These are phyloP conservation scores for Sebastiscus tertius DNA, from an alignment of 2,797 vertebrate species.

Conservation along the genomic window DNA sequence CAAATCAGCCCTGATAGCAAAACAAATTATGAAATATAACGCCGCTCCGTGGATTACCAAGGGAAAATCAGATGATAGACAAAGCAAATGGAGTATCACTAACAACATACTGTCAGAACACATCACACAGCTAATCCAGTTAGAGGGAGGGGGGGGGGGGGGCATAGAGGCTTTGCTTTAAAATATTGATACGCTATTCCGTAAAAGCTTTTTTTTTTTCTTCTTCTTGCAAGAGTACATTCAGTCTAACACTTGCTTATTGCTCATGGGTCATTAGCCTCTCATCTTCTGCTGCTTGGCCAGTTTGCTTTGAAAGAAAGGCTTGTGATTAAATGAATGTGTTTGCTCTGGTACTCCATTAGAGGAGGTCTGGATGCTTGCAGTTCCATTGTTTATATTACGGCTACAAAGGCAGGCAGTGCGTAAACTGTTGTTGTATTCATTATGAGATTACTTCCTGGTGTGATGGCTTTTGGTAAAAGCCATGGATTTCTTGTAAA, in stretches of 20 bases:
- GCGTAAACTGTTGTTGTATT: slow-evolving; percentile 80
- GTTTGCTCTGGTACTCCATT: slow-evolving; percentile 83
- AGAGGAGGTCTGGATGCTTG: slow-evolving; percentile 68
- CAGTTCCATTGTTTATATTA: slow-evolving; percentile 76
- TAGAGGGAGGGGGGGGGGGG: slow-evolving; percentile 82
- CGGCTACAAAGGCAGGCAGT: slow-evolving; percentile 64
- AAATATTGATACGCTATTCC: slow-evolving; percentile 99
- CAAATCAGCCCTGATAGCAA: slow-evolving; percentile 99
- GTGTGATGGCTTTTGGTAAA: slow-evolving; percentile 77
- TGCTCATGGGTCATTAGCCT: slow-evolving; percentile 97
- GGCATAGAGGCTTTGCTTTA: slow-evolving; percentile 95
- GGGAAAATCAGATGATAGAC: slow-evolving; percentile 97
- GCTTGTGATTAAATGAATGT: slow-evolving; percentile 90
- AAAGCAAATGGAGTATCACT: slow-evolving; percentile 99
- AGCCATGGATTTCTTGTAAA: slow-evolving; percentile 77
- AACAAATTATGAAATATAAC: slow-evolving; percentile 99
- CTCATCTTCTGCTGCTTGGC: slow-evolving; percentile 89
- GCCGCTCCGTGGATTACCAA: slow-evolving; percentile 89
- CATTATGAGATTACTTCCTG: slow-evolving; percentile 83
- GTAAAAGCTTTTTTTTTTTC: slow-evolving; percentile 93
- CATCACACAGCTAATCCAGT: slow-evolving; percentile 98
- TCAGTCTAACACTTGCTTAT: slow-evolving; percentile 98
- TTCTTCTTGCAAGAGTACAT: slow-evolving; percentile 85
- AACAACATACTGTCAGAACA: slow-evolving; percentile 98
- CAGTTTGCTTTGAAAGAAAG: slow-evolving; percentile 86